phyloP scores from a whole-genome alignment of 2,113 vertebrate species.

The Rana temporaria region DNA sequence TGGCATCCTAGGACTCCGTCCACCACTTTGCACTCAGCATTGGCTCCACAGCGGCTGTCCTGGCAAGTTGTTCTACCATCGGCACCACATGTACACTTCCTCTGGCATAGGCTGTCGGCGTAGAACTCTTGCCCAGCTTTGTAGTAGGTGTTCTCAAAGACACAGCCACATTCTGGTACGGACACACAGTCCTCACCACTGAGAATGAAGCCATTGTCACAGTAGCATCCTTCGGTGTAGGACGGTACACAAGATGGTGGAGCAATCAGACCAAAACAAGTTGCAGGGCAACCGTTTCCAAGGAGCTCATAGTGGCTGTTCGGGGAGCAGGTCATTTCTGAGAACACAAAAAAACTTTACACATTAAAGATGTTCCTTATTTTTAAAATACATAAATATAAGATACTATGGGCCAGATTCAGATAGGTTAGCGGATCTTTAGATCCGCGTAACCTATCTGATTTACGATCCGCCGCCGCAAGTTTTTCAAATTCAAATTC shows the following conservation, averaged over 20 bases:
- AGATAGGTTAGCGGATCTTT: no score
- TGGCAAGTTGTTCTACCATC: conserved; percentile 8
- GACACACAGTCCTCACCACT: conserved; percentile 72
- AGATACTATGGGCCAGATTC: no score
- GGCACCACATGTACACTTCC: conserved; percentile 76
- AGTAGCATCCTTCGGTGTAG: conserved; percentile 77
- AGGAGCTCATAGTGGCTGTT: conserved; percentile 81
- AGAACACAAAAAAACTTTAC: neutral
- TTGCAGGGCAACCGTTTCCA: conserved; percentile 72
- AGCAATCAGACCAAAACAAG: conserved; percentile 64
- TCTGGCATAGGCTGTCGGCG: conserved; percentile 69
- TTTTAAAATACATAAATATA: no score
- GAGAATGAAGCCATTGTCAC: conserved; percentile 75
- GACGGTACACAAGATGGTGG: conserved; percentile 64
- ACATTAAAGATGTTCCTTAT: no score
- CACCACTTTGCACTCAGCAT: conserved; percentile 29
- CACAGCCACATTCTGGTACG: conserved; percentile 75
- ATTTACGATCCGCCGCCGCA: no score
- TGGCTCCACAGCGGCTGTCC: neutral
- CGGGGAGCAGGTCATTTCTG: conserved; percentile 75
- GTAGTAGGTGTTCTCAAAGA: conserved; percentile 65
- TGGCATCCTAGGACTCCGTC: conserved; percentile 33
- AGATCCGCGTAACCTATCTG: no score
- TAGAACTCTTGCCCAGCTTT: conserved; percentile 64
- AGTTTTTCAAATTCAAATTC: no score